Evolutionary conservation across 2,888 invertebrate genomes (phyloP).

Genomic region (Seladonia tumulorum): DNA sequence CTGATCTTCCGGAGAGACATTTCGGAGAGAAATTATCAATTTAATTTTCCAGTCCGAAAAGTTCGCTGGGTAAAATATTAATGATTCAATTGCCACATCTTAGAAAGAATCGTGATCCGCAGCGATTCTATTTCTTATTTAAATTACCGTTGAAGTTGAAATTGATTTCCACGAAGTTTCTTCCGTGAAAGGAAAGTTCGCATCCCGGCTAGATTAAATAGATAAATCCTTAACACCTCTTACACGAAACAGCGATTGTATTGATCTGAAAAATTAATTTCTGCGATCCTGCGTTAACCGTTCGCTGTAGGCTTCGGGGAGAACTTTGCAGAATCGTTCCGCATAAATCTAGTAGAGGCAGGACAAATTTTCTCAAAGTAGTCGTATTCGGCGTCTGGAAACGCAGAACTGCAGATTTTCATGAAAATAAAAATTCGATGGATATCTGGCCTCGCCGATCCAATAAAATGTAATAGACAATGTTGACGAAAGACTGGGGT

Average conservation of each 20-base stretch:
- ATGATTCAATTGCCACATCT: neutral
- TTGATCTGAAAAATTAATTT: neutral
- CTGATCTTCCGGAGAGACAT: too few relatives aligned
- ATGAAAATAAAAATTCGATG: neutral
- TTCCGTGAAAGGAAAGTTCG: neutral
- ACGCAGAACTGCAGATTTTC: neutral
- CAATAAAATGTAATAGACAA: too few relatives aligned
- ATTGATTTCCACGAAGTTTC: neutral
- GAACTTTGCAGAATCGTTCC: too few relatives aligned
- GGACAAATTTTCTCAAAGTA: too few relatives aligned
- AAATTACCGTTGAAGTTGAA: too few relatives aligned
- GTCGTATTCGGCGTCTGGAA: too few relatives aligned
- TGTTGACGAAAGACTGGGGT: neutral
- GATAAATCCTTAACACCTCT: neutral
- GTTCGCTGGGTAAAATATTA: neutral
- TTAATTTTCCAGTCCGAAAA: neutral
- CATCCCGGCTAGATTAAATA: neutral
- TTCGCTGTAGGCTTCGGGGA: neutral
- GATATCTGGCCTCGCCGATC: too few relatives aligned
- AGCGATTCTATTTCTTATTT: neutral
- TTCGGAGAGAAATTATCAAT: neutral
- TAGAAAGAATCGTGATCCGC: neutral
- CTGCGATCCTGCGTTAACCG: neutral
- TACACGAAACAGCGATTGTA: too few relatives aligned
- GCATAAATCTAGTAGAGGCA: too few relatives aligned